A percentile compares a stretch with the other conserved stretches of the same genome.
These are phyloP conservation scores for Lamprologus ornatipinnis DNA, from an alignment of 2,113 vertebrate genomes.

Conservation along the genomic window DNA sequence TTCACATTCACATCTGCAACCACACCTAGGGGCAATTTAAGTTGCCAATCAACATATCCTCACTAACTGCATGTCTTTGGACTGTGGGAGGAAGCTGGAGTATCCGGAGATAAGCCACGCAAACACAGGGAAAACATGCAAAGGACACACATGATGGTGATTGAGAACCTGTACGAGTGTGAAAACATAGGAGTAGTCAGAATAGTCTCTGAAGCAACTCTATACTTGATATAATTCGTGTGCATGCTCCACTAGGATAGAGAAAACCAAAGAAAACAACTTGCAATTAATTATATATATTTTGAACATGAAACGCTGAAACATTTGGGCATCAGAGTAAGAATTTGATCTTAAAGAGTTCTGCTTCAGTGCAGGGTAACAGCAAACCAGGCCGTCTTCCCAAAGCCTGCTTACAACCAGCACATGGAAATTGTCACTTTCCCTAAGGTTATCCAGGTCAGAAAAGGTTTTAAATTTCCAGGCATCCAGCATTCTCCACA, in stretches of 20 bases:
- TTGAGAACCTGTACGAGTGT: not conserved
- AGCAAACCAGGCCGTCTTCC: not conserved
- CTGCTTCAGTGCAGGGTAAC: constrained; percentile 10
- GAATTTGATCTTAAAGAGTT: not conserved
- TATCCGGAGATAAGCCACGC: not conserved
- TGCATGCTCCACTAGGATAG: not conserved
- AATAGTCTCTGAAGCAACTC: not conserved
- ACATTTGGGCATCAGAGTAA: not conserved
- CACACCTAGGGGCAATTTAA: not conserved
- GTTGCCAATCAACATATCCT: not conserved
- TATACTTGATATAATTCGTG: not conserved
- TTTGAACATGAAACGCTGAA: not conserved
- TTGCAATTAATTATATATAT: not conserved
- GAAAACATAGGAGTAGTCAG: not conserved
- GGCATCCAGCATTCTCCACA: not conserved
- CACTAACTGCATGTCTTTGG: not conserved
- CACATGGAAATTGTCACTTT: not conserved
- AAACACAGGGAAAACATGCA: not conserved
- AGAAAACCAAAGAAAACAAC: not conserved
- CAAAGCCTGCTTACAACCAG: not conserved
- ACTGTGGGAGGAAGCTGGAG: not conserved
- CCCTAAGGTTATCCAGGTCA: not conserved
- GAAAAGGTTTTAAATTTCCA: not conserved
- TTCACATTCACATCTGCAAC: not conserved
- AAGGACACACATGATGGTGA: not conserved